These are phyloP conservation scores for Microcaecilia unicolor DNA, from an alignment of 2,797 vertebrate genomes.

Conservation along the genomic window DNA sequence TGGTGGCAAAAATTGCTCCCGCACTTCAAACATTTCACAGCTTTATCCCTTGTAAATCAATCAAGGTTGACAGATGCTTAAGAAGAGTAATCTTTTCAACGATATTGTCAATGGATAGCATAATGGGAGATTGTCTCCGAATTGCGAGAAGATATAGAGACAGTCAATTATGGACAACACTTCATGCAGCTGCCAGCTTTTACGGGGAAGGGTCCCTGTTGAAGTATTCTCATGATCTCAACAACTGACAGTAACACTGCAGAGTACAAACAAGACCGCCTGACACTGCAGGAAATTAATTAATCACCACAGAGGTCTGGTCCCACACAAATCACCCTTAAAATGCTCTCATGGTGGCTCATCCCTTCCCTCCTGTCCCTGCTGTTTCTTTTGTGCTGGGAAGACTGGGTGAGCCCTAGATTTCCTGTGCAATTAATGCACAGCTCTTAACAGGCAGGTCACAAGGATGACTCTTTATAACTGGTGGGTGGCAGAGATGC, in stretches of 20 bases:
- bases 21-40: conserved; percentile 47
- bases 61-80: conserved; percentile 57
- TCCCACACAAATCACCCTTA: conserved; percentile 38
- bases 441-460: no score
- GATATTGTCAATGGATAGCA: conserved; percentile 52
- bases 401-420: no score
- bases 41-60: conserved; percentile 56
- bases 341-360: conserved; percentile 28
- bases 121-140: conserved; percentile 59
- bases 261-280: conserved; percentile 52
- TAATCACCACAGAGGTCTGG: conserved; percentile 46
- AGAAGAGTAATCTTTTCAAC: conserved; percentile 58
- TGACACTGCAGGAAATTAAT: conserved; percentile 50
- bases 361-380: conserved; percentile 22
- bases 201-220: conserved; percentile 45
- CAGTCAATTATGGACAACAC: conserved; percentile 56
- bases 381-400: no score
- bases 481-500: no score
- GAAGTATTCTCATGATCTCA: conserved; percentile 49
- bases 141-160: conserved; percentile 52
- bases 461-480: no score
- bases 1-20: conserved; percentile 44
- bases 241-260: conserved; percentile 38
- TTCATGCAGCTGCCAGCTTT: conserved; percentile 42
- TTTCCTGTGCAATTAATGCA: no score